Evolutionary conservation across 2,888 invertebrate genomes (phyloP).

Genomic region (Orgyia antiqua): DNA sequence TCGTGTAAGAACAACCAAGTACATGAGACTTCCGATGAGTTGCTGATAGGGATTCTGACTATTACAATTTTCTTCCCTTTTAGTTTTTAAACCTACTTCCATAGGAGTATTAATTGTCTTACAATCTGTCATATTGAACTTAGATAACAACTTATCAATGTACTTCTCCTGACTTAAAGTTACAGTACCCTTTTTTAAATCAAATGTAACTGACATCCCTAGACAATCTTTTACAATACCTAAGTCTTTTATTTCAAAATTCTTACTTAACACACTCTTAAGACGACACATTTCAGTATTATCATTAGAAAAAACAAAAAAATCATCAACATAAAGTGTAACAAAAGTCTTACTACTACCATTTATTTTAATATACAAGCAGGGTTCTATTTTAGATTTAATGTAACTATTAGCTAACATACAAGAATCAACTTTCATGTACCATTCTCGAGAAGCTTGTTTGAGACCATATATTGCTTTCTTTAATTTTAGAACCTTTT

Average conservation of each 20-base stretch:
- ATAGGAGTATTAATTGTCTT: not conserved
- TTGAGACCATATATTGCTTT: not conserved
- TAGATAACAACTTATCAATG: not conserved
- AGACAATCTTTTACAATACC: constrained; percentile 3
- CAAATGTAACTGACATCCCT: constrained; percentile 2
- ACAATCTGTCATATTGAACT: constrained; percentile 1
- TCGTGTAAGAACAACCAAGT: not conserved
- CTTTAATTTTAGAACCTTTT: not conserved
- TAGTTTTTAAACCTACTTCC: not conserved
- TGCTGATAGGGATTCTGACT: not conserved
- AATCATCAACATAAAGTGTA: constrained; percentile 2
- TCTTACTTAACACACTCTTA: not conserved
- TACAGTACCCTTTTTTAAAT: not conserved
- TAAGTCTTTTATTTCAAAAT: constrained; percentile 3
- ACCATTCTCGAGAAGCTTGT: not conserved
- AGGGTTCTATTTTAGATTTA: not conserved
- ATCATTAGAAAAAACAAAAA: not conserved
- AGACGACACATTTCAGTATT: not conserved
- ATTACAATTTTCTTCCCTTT: not conserved
- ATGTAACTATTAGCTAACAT: not conserved
- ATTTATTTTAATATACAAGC: not conserved
- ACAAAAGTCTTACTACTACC: not conserved
- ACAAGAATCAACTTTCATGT: not conserved
- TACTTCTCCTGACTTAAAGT: not conserved
- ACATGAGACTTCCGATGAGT: constrained; percentile 1